Base-by-base conservation (phyloP, 2,797 vertebrate species). In the Eremophila alpestris region DNA sequence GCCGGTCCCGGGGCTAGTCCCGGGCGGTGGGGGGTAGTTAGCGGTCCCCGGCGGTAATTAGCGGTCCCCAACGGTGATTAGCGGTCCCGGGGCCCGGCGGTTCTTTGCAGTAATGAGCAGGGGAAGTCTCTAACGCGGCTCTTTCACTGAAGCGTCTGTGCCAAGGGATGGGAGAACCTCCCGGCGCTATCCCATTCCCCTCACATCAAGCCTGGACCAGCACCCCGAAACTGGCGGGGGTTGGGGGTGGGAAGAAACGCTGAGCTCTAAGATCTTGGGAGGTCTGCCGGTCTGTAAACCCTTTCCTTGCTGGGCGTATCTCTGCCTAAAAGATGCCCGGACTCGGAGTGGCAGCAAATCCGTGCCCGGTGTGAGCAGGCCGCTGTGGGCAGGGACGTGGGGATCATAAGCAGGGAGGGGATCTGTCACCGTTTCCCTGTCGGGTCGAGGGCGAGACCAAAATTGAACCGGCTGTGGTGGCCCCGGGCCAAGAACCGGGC, bases 381-480 rank as follows among this genome's bases (percentile, higher is more conserved):
- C 0, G 12, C 15, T 32, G 46, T 34, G 41, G 52, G 19, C 30
- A 46, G 56, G 52, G 34, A 9, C 1, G 3, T 15, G 23, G 38
- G 11, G 27, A 24, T 56, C 38, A 49, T 32, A 30, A 45, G 2
- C 10, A 14, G 38, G 21, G 11, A n/a, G 3, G 4, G 7, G 27
- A 32, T 63, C 5, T 45, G 30, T 97, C 74, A 84, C 30, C 1
- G 56, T 1, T 40, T 82, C 71, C 46, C 68, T 43, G 71, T 54
- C 24, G 23, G 8, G 18, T 94, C 45, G 2, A 64, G 27, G 29
- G 55, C 11, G 13, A 97, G 5, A 9, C 97, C 97, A 0, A 98
- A 98, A 38, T 70, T 69, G 89, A 98, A 98, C 5, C 63, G 96
- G 51, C 34, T 87, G 76, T 98, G 98, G 52, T 77, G 96, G 30